Base-by-base conservation (phyloP, 1,140 invertebrate genomes). In the Lethrus apterus region DNA sequence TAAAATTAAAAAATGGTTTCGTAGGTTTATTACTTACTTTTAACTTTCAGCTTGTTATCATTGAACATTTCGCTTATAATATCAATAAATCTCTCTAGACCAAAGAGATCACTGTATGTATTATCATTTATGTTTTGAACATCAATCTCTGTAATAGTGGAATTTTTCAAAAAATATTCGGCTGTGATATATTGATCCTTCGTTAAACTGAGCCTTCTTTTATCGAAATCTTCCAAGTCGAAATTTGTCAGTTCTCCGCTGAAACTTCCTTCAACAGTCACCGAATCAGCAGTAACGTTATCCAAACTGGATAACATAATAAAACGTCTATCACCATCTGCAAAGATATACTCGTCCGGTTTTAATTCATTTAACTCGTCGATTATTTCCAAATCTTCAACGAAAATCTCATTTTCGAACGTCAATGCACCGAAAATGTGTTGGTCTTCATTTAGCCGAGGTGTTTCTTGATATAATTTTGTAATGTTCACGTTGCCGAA, bases 401-500 rank as follows among this genome's bases (percentile, higher is more conserved):
- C 54, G 3, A 19, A 10, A 15, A 62, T n/a, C 5, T 58, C 41
- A 19, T 66, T 52, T n/a, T 55, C 46, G 45, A 67, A 65, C n/a
- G 58, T 52, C 7, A 67, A 46, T 31, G 52, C 33, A 0, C 58
- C 55, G 0, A 47, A 49, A 10, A 62, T 55, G 38, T 50, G 57
- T 53, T 67, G 62, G 36, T 66, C 58, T 23, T 55, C 63, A 45
- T 59, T 52, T 8, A 70, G 31, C 7, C 57, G 67, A 2, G 72
- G 49, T 2, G 59, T 45, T 10, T 66, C 53, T 3, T 55, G 32
- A 14, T 68, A 44, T 0, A 73, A 47, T 51, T 71, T 45, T 0
- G 59, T 59, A 15, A 73, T 48, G 24, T 68, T 63, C 0, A 70
- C 54, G n/a, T 57, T 62, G 48, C 67, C 59, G 23, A 59, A 70